These are phyloP conservation scores for Rhagologus leucostigma DNA, from an alignment of 2,113 vertebrate genomes.

Conservation along the genomic window DNA sequence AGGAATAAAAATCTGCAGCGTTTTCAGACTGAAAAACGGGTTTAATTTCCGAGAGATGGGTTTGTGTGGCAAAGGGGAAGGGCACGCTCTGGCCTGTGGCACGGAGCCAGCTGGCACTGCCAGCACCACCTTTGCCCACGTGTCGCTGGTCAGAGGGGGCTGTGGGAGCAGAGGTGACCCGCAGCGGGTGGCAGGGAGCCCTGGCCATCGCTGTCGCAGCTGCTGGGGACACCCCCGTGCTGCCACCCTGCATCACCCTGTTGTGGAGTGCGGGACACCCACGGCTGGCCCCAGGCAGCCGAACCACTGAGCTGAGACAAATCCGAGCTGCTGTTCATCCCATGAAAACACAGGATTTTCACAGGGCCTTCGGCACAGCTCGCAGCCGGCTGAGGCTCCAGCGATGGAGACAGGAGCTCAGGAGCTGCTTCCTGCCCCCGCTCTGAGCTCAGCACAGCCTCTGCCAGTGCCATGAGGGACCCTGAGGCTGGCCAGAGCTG, in stretches of 20 bases:
- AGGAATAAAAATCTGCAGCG: not conserved
- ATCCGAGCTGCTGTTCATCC: not conserved
- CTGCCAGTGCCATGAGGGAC: accelerated
- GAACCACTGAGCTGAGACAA: not conserved
- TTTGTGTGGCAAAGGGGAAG: not conserved
- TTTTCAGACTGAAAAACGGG: not conserved
- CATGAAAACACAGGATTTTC: not conserved
- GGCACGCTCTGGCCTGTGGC: accelerated
- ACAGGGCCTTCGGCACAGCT: accelerated
- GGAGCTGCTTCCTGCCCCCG: accelerated
- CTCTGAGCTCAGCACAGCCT: not conserved
- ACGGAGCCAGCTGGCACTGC: not conserved
- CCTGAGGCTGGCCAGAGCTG: not conserved
- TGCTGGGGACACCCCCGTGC: not conserved
- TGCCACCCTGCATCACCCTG: not conserved
- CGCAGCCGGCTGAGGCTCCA: not conserved
- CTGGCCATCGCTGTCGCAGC: accelerated
- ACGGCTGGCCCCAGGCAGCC: not conserved
- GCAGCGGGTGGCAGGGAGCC: not conserved
- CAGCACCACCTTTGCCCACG: not conserved
- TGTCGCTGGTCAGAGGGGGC: not conserved
- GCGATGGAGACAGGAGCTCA: not conserved
- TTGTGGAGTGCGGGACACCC: not conserved
- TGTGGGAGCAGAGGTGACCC: not conserved
- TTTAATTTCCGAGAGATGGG: accelerated